Evolutionary conservation across 2,888 invertebrate species (phyloP).

Genomic region (Protonemura montana): DNA sequence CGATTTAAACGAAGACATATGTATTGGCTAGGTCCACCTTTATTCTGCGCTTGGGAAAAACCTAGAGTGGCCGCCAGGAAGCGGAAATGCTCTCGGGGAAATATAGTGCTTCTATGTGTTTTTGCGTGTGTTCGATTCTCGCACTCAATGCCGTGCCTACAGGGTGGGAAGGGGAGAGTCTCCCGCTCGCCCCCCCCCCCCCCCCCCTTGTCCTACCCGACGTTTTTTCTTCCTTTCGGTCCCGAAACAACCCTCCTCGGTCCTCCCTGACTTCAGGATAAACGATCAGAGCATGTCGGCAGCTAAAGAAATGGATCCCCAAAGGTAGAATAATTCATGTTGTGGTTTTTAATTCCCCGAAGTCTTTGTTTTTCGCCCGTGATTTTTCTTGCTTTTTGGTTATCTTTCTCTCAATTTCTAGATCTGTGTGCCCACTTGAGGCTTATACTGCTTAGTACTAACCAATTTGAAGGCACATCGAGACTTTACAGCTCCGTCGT

Average conservation of each 20-base stretch:
- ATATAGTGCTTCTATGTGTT: conserved; percentile 37
- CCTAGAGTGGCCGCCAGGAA: conserved; percentile 26
- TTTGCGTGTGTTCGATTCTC: conserved; percentile 34
- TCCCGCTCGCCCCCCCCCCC: neutral
- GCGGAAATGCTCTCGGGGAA: conserved; percentile 40
- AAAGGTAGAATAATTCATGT: conserved; percentile 47
- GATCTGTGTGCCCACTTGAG: neutral
- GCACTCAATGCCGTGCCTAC: neutral
- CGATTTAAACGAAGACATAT: conserved; percentile 34
- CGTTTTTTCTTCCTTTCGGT: neutral
- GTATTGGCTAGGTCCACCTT: conserved; percentile 26
- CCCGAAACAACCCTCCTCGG: conserved; percentile 12
- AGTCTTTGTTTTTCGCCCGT: conserved; percentile 31
- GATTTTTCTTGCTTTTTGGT: neutral
- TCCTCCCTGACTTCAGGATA: neutral
- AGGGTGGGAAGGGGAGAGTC: neutral
- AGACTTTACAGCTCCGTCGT: neutral
- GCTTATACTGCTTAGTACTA: neutral
- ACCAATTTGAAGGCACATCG: neutral
- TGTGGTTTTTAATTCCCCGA: conserved; percentile 44
- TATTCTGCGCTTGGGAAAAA: conserved; percentile 36
- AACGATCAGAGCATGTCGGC: conserved; percentile 43
- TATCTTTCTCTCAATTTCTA: conserved; percentile 1
- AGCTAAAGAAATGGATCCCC: conserved; percentile 46
- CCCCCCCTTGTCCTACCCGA: neutral